Evolutionary conservation across 2,797 vertebrate species (phyloP), one percentile per base, ranked within the genome.

Genomic region (Apodemus agrarius): DNA sequence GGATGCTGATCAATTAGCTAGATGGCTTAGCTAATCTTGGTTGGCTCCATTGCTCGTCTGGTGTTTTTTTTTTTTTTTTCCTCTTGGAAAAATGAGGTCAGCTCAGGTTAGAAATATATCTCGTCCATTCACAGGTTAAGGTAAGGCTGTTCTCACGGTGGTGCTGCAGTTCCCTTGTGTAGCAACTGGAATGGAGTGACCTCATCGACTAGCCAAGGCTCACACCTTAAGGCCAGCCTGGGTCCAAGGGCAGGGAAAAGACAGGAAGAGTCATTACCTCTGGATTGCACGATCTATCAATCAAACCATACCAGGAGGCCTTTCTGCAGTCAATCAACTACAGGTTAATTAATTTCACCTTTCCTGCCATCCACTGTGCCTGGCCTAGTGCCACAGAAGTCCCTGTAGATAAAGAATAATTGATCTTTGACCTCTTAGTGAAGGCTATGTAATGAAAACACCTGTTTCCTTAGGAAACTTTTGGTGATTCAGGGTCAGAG

Each of bases 381-480:
- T 94, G 43, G 11, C 43, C 69, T 74, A 84, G 3, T 84, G 57
- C 43, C 90, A 46, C 14, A 43, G 9, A 75, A 14, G 90, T 29
- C 26, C 49, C 82, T 94, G 34, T 72, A 67, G 54, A 89, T 69
- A 49, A 72, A 83, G 65, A 89, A 89, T 61, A 94, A 82, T 92
- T 24, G 37, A 82, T 74, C 46, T 88, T 91, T 13, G 74, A 29
- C 29, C 89, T 93, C 91, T 52, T 74, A 86, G 24, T 87, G 67
- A 93, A 96, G 96, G 81, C 46, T 54, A 72, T 52, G n/a, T 52
- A 90, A 88, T 26, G 4, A 79, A 95, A 93, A 63, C 12, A n/a
- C 52, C 29, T 90, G 17, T 93, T 93, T 94, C 43, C 16, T 88
- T 79, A 57, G 75, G 59, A 52, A 94, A 95, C 34, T 85, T 65